Evolutionary conservation across 2,113 vertebrate genomes (phyloP).

Genomic region (Pseudorectes ferrugineus): DNA sequence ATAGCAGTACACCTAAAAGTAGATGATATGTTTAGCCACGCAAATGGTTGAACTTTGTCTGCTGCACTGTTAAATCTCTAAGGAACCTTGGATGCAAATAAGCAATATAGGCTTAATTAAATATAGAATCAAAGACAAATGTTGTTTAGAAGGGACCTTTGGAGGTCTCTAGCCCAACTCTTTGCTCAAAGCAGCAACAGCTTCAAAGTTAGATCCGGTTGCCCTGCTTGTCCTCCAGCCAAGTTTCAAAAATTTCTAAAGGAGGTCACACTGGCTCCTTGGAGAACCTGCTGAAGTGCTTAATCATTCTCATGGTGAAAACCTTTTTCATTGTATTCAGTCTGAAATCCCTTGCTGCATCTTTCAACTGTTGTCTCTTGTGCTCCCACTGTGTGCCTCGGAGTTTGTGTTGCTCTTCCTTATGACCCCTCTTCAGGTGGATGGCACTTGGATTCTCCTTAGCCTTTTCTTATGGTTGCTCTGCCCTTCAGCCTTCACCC

Average conservation of each 20-base stretch:
- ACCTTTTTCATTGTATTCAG: neutral
- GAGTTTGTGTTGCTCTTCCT: neutral
- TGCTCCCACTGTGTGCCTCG: neutral
- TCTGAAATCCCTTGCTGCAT: neutral
- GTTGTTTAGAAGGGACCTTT: neutral
- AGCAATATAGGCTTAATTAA: neutral
- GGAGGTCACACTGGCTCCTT: neutral
- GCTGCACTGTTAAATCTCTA: neutral
- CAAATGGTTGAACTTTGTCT: neutral
- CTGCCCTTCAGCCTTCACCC: neutral
- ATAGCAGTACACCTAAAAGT: neutral
- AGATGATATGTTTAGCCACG: neutral
- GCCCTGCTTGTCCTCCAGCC: neutral
- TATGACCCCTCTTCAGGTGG: neutral
- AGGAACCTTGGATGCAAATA: neutral
- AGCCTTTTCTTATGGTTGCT: rapidly evolving
- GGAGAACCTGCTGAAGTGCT: neutral
- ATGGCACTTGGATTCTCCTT: neutral
- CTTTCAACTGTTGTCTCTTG: neutral
- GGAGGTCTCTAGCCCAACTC: neutral
- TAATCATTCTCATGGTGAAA: neutral
- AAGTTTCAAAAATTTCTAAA: neutral
- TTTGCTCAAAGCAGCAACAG: neutral
- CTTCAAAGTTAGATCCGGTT: neutral
- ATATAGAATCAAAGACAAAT: neutral